These are phyloP conservation scores for Pandemis cinnamomeana DNA, from an alignment of 2,888 invertebrate species.

Conservation along the genomic window DNA sequence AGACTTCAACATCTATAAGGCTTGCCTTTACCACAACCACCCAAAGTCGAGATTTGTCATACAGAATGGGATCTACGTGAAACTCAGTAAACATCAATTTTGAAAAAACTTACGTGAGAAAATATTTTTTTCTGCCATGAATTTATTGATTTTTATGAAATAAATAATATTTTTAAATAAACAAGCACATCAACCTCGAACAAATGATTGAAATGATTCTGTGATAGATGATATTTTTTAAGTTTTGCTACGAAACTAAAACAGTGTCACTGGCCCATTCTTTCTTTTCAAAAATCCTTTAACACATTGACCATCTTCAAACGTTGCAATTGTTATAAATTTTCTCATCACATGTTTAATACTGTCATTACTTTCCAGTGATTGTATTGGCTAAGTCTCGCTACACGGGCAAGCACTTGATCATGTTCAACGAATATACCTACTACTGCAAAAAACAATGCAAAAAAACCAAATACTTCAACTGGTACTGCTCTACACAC, in stretches of 20 bases:
- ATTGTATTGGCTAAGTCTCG: constrained; percentile 70
- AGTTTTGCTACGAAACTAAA: neutral
- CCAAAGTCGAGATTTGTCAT: constrained; percentile 46
- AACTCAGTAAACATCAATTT: constrained; percentile 3
- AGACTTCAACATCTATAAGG: constrained; percentile 7
- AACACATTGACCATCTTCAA: neutral
- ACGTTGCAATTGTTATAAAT: neutral
- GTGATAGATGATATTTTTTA: neutral
- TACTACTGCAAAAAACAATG: constrained; percentile 74
- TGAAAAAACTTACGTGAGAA: neutral
- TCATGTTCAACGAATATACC: constrained; percentile 72
- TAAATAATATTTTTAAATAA: neutral
- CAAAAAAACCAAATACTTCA: constrained; percentile 65
- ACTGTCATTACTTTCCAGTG: constrained; percentile 55
- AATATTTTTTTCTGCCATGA: too few relatives aligned
- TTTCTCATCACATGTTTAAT: neutral
- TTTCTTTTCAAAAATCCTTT: neutral
- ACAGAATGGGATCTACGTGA: constrained; percentile 46
- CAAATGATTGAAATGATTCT: neutral
- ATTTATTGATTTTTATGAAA: neutral
- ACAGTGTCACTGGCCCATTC: neutral
- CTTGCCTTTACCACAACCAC: constrained; percentile 49
- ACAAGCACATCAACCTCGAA: neutral
- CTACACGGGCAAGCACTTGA: constrained; percentile 68
- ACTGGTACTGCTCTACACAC: constrained; percentile 77